Evolutionary conservation across 2,888 invertebrate species (phyloP).

Genomic region (Trachelus iudaicus): DNA sequence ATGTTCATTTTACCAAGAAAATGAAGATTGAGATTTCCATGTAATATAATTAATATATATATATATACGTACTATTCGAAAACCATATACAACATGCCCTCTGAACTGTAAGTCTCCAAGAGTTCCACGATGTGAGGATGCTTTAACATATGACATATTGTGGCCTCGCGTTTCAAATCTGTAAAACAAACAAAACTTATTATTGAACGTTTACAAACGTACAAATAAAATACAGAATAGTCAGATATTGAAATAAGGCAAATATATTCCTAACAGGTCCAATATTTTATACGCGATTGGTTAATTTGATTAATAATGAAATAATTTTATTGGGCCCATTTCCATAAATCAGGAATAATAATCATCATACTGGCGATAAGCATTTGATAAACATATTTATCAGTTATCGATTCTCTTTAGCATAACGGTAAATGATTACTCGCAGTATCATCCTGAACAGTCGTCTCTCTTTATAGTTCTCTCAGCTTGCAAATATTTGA

Average conservation of each 20-base stretch:
- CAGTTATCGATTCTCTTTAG: background rate
- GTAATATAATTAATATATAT: background rate
- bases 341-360: background rate
- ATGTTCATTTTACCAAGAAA: background rate
- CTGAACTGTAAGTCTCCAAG: conserved; percentile 97
- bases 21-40: background rate
- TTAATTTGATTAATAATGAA: background rate
- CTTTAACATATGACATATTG: conserved; percentile 98
- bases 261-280: background rate
- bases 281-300: background rate
- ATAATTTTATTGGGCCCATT: background rate
- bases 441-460: background rate
- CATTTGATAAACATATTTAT: background rate
- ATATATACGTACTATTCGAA: conserved; percentile 93
- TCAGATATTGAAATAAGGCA: too few species aligned
- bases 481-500: background rate
- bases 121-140: conserved; percentile 99
- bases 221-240: background rate
- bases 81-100: conserved; percentile 99
- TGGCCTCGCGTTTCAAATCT: conserved; percentile 98
- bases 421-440: background rate
- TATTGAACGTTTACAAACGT: background rate
- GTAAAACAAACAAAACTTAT: conserved; percentile 60
- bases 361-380: background rate
- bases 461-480: background rate